Evolutionary conservation across 2,888 invertebrate species (phyloP).

Genomic region (Sphaeridia pumilis): DNA sequence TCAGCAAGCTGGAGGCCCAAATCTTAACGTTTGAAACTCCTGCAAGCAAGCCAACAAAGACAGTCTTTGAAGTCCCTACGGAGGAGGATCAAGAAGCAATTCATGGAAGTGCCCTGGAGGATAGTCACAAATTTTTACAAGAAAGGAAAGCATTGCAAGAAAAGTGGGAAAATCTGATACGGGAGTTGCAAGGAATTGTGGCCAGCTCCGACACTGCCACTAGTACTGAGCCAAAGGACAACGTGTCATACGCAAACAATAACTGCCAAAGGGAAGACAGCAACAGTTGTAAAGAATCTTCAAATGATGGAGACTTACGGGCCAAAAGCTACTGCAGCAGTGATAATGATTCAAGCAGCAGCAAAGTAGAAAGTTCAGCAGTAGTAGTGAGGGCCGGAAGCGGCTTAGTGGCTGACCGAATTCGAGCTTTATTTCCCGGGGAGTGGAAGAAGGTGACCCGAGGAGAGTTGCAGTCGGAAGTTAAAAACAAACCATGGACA

Average conservation of each 20-base stretch:
- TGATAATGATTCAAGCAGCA: not conserved
- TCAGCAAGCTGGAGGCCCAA: conserved; percentile 32
- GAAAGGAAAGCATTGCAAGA: conserved; percentile 28
- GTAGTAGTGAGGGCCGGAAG: conserved; percentile 7
- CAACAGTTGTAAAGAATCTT: not conserved
- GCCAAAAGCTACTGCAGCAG: not conserved
- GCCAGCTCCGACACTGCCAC: not conserved
- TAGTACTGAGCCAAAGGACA: not conserved
- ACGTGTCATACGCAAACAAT: not conserved
- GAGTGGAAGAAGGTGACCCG: conserved; percentile 7
- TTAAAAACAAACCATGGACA: not conserved
- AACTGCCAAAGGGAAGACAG: not conserved
- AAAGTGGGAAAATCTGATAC: conserved; percentile 32
- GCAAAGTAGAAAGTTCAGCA: not conserved
- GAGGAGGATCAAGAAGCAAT: conserved; percentile 41
- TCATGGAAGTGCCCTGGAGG: conserved; percentile 44
- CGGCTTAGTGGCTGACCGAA: conserved; percentile 16
- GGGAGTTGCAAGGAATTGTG: conserved; percentile 31
- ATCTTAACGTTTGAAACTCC: conserved; percentile 28
- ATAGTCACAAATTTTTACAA: conserved; percentile 36
- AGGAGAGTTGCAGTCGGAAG: not conserved
- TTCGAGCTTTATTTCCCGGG: conserved; percentile 19
- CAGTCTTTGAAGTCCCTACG: conserved; percentile 27
- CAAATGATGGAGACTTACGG: not conserved
- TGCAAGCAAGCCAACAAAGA: conserved; percentile 20